These are phyloP conservation scores for Leptinotarsa lineolata DNA, from an alignment of 1,140 invertebrate species.

Conservation along the genomic window DNA sequence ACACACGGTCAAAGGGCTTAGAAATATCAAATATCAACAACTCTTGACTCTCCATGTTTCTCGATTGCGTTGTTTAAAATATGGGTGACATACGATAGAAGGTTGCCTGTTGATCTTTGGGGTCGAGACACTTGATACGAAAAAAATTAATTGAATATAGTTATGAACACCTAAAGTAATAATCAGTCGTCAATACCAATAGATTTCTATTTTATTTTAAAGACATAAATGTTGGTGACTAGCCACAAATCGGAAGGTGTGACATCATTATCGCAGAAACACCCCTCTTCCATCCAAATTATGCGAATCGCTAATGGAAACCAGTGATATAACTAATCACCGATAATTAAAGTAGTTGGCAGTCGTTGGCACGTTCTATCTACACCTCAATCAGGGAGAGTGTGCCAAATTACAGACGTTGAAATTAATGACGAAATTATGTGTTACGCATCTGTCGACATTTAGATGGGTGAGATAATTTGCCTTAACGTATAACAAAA, in stretches of 20 bases:
- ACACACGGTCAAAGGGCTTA: too few relatives aligned
- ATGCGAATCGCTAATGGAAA: neutral
- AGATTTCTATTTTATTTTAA: too few relatives aligned
- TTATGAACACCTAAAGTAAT: too few relatives aligned
- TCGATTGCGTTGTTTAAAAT: too few relatives aligned
- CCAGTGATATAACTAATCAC: neutral
- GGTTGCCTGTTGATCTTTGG: too few relatives aligned
- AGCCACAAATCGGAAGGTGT: neutral
- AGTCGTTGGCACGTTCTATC: conserved; percentile 5
- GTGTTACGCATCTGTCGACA: neutral
- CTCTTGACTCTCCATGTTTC: too few relatives aligned
- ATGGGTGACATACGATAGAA: too few relatives aligned
- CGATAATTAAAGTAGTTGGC: conserved; percentile 8
- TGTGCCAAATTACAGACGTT: conserved; percentile 3
- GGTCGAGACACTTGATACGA: too few relatives aligned
- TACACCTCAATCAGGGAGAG: neutral
- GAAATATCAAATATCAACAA: too few relatives aligned
- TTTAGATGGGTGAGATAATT: neutral
- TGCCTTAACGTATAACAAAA: neutral
- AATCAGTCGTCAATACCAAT: too few relatives aligned
- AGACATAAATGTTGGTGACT: neutral
- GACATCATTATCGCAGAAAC: neutral
- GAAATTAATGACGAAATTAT: conserved; percentile 1
- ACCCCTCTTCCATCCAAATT: neutral
- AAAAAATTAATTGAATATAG: too few relatives aligned